Evolutionary conservation across 2,888 invertebrate genomes (phyloP).

Genomic region (Eupithecia insigniata): DNA sequence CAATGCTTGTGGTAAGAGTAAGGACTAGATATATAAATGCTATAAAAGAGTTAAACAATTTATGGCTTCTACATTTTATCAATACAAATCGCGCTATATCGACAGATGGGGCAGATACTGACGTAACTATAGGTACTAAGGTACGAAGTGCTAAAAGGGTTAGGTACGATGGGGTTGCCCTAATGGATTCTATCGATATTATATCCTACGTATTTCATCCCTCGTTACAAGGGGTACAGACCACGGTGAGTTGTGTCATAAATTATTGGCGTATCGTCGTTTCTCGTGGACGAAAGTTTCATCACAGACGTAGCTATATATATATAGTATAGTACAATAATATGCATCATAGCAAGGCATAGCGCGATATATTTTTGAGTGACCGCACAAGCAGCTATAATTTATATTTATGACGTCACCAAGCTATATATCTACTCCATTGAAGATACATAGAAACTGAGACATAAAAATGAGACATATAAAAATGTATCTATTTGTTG

Average conservation of each 20-base stretch:
- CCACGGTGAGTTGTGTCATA: not conserved
- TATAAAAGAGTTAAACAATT: not conserved
- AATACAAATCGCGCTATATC: not conserved
- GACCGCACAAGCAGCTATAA: no score
- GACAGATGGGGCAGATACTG: not conserved
- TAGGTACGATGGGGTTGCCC: constrained; percentile 11
- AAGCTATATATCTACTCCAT: no score
- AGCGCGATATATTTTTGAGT: no score
- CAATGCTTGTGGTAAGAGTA: no score
- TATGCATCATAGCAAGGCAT: no score
- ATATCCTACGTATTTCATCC: constrained; percentile 1
- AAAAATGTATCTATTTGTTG: no score
- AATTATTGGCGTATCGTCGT: not conserved
- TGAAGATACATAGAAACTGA: no score
- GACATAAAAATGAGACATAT: no score
- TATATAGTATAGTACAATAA: no score
- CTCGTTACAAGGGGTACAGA: not conserved
- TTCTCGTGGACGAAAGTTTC: not conserved
- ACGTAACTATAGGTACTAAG: not conserved
- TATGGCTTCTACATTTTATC: not conserved
- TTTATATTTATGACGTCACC: no score
- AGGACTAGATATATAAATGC: no score
- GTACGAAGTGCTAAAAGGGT: constrained; percentile 8
- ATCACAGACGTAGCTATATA: not conserved
- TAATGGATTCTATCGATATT: constrained; percentile 11